Conservation (phyloP, 1,140 invertebrate species). For the Macrobrachium nipponense region DNA sequence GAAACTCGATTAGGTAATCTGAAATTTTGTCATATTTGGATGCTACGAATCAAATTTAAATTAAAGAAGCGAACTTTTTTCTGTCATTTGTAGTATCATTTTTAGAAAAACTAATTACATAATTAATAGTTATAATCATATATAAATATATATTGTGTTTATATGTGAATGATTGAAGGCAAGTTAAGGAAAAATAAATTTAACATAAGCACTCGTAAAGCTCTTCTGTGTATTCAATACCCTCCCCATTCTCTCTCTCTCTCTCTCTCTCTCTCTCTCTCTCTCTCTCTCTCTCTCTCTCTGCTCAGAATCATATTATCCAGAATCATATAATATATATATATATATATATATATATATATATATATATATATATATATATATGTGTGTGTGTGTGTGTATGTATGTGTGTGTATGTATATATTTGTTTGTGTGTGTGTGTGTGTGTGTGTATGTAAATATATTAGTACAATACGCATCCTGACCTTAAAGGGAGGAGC, state of each 20-base stretch:
- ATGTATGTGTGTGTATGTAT: neutral
- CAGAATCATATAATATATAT: conserved; percentile 7
- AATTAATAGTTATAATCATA: neutral
- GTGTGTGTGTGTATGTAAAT: conserved; percentile 17
- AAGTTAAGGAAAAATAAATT: too few relatives aligned
- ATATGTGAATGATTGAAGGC: too few relatives aligned
- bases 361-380: conserved; percentile 3
- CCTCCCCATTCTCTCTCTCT: neutral
- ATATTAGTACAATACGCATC: neutral
- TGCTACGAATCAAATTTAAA: neutral
- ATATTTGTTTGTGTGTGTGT: neutral
- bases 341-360: conserved; percentile 7
- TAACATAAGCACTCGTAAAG: neutral
- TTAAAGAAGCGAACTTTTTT: neutral
- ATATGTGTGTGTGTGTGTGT: neutral
- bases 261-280: conserved; percentile 16
- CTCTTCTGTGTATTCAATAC: neutral
- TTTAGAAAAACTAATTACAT: neutral
- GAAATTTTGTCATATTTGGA: too few relatives aligned
- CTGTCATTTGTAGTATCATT: neutral
- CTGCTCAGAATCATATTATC: neutral
- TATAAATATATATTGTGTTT: neutral
- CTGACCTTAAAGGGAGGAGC: too few relatives aligned
- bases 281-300: neutral
- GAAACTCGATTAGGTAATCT: too few relatives aligned